Evolutionary conservation across 2,797 vertebrate genomes (phyloP).

Genomic region (Sebastes cheni): DNA sequence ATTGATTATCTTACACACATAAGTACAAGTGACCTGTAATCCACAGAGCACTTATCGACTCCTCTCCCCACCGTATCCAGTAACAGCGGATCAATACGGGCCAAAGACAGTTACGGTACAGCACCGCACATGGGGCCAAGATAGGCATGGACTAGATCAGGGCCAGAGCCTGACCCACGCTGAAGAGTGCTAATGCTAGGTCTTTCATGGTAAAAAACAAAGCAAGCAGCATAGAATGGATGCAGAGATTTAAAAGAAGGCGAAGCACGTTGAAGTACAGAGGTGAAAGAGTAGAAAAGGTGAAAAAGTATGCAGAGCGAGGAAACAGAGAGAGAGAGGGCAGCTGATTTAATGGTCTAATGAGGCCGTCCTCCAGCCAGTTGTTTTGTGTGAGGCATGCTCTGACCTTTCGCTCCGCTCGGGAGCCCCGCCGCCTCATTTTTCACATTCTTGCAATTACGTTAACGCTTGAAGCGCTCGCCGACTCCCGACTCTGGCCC

Average conservation of each 20-base stretch:
- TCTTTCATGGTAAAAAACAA: conserved; percentile 44
- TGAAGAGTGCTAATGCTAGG: conserved; percentile 30
- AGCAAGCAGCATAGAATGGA: conserved; percentile 68
- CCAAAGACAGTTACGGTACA: conserved; percentile 81
- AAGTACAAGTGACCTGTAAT: conserved; percentile 88
- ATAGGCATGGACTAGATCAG: conserved; percentile 49
- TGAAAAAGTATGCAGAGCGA: conserved; percentile 56
- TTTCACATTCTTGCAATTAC: conserved; percentile 99
- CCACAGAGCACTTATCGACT: conserved; percentile 88
- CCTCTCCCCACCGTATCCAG: conserved; percentile 83
- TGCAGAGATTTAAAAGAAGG: conserved; percentile 44
- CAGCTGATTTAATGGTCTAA: conserved; percentile 92
- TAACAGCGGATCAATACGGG: conserved; percentile 83
- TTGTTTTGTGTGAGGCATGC: conserved; percentile 95
- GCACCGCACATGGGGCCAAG: conserved; percentile 65
- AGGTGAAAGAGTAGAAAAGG: conserved; percentile 56
- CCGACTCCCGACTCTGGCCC: conserved; percentile 89
- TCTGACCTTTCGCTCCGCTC: conserved; percentile 95
- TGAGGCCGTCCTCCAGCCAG: conserved; percentile 96
- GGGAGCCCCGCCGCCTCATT: conserved; percentile 96
- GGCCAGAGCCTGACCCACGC: conserved; percentile 40
- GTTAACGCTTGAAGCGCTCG: conserved; percentile 98
- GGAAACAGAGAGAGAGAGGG: conserved; percentile 56
- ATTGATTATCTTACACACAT: conserved; percentile 89
- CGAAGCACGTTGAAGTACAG: conserved; percentile 52